phyloP scores from a whole-genome alignment of 2,888 invertebrate genomes.

The Rapana venosa region DNA sequence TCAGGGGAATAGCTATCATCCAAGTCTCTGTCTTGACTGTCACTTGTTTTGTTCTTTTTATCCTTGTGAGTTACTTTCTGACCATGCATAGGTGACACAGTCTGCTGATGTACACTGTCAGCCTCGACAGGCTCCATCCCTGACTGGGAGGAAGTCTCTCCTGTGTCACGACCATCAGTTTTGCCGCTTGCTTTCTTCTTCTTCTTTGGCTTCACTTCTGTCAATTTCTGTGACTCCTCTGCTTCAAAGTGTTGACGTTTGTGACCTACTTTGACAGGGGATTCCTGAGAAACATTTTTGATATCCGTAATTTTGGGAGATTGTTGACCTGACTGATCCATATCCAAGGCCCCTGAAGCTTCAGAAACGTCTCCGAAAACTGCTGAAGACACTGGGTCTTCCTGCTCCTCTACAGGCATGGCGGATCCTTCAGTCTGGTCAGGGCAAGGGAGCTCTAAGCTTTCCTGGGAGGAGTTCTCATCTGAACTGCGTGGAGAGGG shows the following conservation, averaged over 20 bases:
- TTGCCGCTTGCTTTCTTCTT: constrained; percentile 13
- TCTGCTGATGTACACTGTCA: background rate
- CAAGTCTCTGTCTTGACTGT: background rate
- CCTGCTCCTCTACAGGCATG: background rate
- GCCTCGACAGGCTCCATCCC: too few relatives aligned
- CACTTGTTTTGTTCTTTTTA: background rate
- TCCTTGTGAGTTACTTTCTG: background rate
- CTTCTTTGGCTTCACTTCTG: constrained; percentile 4
- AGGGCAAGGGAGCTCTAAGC: background rate
- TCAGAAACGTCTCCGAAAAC: background rate
- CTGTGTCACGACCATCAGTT: background rate
- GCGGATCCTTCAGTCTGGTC: background rate
- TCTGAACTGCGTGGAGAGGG: constrained; percentile 10
- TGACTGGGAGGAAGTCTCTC: too few relatives aligned
- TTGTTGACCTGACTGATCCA: background rate
- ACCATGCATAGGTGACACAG: background rate
- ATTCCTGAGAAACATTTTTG: background rate
- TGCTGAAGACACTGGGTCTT: background rate
- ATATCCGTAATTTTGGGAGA: background rate
- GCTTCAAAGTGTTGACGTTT: constrained; percentile 6
- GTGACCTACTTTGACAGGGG: background rate
- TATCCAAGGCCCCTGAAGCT: background rate
- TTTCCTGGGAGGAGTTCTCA: background rate
- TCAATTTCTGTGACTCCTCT: background rate
- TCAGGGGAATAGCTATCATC: constrained; percentile 43